Evolutionary conservation across 2,888 invertebrate genomes (phyloP), one percentile per base, ranked within the genome.

Genomic region (Panzeria rudis): DNA sequence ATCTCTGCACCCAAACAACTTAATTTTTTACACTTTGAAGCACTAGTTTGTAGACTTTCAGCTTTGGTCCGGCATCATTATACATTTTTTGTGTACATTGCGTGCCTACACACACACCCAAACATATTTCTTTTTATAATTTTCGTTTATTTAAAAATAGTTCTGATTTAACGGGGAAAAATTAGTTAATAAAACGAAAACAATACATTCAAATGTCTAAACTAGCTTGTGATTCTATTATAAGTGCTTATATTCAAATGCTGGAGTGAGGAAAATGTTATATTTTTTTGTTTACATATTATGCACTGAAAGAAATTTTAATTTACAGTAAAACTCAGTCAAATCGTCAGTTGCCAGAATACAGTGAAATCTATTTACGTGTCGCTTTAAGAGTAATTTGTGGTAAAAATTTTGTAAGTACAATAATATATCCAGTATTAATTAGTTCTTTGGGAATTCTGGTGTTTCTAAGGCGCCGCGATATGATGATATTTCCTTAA

Each of bases 341-440:
- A 3, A 61, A 52, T 15, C 56, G 13, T 11, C 47, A 62, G 25
- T 11, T 73, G 13, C 86, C 82, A 1, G 78, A 84, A 44, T 87
- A 52, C 41, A 86, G 83, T 41, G 87, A 87, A 72, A 86, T 85
- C 0, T 78, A 83, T 54, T 69, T 87, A 52, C 86, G 87, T 25
- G 29, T 87, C n/a, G 83, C 87, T 3, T 71, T 87, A 50, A 82
- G 73, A 38, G 61, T 84, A 41, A 20, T 83, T 0, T 73, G 76
- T n/a, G 86, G 86, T 1, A 56, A 77, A 80, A 61, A 50, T 29
- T 69, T 73, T 44, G 77, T 81, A 78, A 69, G 35, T 35, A 6
- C 4, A 3, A 35, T 17, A 17, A 17, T 7, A 25, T 2, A 2
- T 3, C 8, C n/a, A 2, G 6, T 20, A 23, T 11, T 15, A 25